These are phyloP conservation scores for Tuta absoluta DNA, from an alignment of 2,888 invertebrate genomes.

Conservation along the genomic window DNA sequence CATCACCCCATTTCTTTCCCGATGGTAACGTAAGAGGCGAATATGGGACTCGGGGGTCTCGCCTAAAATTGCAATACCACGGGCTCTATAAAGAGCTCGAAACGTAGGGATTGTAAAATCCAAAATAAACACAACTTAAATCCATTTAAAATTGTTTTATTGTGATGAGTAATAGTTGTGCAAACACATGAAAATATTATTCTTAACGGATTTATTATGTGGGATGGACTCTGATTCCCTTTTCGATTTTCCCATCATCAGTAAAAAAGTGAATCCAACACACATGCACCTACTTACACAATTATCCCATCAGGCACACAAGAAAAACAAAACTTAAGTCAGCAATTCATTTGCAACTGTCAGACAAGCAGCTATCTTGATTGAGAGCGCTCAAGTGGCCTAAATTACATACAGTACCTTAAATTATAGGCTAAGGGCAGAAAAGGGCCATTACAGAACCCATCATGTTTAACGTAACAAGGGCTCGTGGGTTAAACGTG, in stretches of 20 bases:
- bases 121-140: too few species aligned
- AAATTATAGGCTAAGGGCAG: slow-evolving; percentile 44
- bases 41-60: too few species aligned
- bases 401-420: slow-evolving; percentile 47
- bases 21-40: too few species aligned
- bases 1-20: too few species aligned
- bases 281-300: not conserved
- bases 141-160: too few species aligned
- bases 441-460: slow-evolving; percentile 41
- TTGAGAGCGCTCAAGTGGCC: slow-evolving; percentile 45
- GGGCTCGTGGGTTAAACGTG: slow-evolving; percentile 27
- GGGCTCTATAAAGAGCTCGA: too few species aligned
- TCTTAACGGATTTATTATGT: too few species aligned
- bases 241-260: not conserved
- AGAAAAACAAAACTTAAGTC: not conserved
- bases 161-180: too few species aligned
- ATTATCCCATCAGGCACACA: slow-evolving; percentile 11
- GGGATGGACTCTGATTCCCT: too few species aligned
- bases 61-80: too few species aligned
- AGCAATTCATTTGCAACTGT: slow-evolving; percentile 23
- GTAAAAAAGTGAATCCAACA: not conserved
- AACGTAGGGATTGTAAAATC: too few species aligned
- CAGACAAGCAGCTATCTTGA: slow-evolving; percentile 35
- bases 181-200: too few species aligned
- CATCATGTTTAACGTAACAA: slow-evolving; percentile 43